These are phyloP conservation scores for Noctua pronuba DNA, from an alignment of 2,888 invertebrate genomes.

Conservation along the genomic window DNA sequence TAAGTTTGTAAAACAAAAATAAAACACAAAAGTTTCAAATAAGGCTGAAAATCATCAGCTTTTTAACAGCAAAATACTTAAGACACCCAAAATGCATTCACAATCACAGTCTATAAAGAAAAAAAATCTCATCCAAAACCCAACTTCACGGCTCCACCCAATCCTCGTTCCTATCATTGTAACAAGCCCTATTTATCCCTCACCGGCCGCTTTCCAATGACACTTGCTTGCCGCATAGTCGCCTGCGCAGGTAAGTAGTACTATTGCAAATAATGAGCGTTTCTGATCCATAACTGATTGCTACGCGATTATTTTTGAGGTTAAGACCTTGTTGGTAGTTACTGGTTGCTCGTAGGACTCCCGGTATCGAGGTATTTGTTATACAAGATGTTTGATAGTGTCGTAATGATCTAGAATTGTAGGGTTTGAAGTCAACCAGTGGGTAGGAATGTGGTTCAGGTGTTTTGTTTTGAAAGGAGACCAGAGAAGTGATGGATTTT, in stretches of 20 bases:
- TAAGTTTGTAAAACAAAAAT: no score
- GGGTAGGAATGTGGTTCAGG: conserved; percentile 8
- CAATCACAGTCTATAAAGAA: background rate
- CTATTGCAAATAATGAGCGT: conserved; percentile 69
- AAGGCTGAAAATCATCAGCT: background rate
- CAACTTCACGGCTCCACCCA: conserved; percentile 40
- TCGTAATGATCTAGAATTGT: conserved; percentile 42
- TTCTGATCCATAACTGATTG: conserved; percentile 67
- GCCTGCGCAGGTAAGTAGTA: conserved; percentile 62
- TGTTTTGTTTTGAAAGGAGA: background rate
- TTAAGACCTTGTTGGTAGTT: conserved; percentile 58
- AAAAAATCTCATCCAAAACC: background rate
- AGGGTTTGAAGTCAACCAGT: conserved; percentile 9
- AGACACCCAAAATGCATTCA: background rate
- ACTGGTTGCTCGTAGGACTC: conserved; percentile 21
- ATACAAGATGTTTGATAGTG: conserved; percentile 41
- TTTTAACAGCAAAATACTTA: background rate
- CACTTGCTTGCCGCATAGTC: conserved; percentile 70
- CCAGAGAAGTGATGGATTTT: background rate
- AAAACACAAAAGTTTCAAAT: no score
- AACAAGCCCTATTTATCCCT: conserved; percentile 67
- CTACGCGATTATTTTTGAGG: conserved; percentile 62
- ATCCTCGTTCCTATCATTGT: conserved; percentile 46
- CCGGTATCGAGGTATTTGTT: conserved; percentile 39
- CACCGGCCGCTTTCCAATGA: conserved; percentile 74